Evolutionary conservation across 2,888 invertebrate genomes (phyloP), one percentile per base, ranked within the genome.

Genomic region (Drosophila peninsularis): DNA sequence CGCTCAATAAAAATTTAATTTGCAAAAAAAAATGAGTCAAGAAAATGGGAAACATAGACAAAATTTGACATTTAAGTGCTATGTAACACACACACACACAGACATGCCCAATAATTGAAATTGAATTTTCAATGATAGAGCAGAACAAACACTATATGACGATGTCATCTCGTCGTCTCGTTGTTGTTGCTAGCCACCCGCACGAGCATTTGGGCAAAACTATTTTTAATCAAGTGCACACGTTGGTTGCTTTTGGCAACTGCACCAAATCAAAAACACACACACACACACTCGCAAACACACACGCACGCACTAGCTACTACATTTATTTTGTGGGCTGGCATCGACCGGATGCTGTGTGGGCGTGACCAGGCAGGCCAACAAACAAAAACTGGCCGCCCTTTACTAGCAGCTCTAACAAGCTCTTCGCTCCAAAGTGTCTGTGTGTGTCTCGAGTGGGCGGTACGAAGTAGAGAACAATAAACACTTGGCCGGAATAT

Each of bases 1-100:
- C 87, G 89, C 89, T 79, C 88, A 88, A 88, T 88, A 88, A 88
- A 86, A 88, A 87, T 85, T 87, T 80, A 88, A 88, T 88, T 89
- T 89, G 70, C 74, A 76, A 81, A 88, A 88, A 80, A 80, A 78
- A 47, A 80, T 82, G 75, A 82, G 70, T 75, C 75, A 88, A 83
- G 80, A 81, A 83, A 81, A 85, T 78, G 68, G 75, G 80, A 67
- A 73, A 70, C 73, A 74, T 67, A 78, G 73, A 60, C 70, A 69
- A 83, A 70, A 75, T 79, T 64, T 71, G 71, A 81, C 72, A 84
- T 80, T 85, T 80, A 80, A 80, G 78, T 72, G 76, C 67, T 41
- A 41, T 24, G 37, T 53, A 41, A 57, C 55, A 67, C 57, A 44
- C 57, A 64, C 36, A 55, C 50, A 55, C 30, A 45, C 45, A 66